These are phyloP conservation scores for Anorthoa munda DNA, from an alignment of 2,888 invertebrate genomes.

Conservation along the genomic window DNA sequence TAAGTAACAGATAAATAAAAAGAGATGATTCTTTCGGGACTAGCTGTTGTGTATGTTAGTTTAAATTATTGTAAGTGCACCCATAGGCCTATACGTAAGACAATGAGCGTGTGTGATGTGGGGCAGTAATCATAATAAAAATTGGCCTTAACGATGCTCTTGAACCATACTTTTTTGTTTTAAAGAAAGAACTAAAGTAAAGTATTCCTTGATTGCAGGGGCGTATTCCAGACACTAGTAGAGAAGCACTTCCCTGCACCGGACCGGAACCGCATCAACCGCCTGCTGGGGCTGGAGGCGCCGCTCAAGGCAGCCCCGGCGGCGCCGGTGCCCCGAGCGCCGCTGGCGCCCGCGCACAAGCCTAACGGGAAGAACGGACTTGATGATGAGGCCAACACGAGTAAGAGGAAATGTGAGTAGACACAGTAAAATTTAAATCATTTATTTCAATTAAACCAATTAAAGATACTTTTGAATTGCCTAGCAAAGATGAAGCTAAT, in stretches of 20 bases:
- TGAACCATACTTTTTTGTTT: background rate
- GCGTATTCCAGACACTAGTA: conserved; percentile 98
- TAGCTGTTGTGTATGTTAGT: no score
- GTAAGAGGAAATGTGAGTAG: conserved; percentile 83
- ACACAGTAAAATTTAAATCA: no score
- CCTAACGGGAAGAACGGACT: conserved; percentile 76
- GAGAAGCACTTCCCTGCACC: conserved; percentile 99
- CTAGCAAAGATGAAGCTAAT: no score
- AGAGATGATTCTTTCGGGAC: no score
- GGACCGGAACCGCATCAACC: conserved; percentile 95
- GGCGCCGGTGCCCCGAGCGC: conserved; percentile 66
- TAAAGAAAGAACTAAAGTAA: background rate
- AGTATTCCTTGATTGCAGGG: conserved; percentile 88
- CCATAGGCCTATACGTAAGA: no score
- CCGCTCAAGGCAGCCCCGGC: conserved; percentile 71
- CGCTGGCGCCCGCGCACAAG: conserved; percentile 68
- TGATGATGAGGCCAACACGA: conserved; percentile 78
- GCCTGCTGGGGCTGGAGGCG: conserved; percentile 93
- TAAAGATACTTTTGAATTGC: no score
- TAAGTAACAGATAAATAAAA: no score
- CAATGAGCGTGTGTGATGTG: no score
- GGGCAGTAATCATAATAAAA: no score
- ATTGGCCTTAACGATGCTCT: no score
- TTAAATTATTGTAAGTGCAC: no score
- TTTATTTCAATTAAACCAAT: no score